phyloP scores from a whole-genome alignment of 1,140 invertebrate species.

The Metaphire vulgaris region DNA sequence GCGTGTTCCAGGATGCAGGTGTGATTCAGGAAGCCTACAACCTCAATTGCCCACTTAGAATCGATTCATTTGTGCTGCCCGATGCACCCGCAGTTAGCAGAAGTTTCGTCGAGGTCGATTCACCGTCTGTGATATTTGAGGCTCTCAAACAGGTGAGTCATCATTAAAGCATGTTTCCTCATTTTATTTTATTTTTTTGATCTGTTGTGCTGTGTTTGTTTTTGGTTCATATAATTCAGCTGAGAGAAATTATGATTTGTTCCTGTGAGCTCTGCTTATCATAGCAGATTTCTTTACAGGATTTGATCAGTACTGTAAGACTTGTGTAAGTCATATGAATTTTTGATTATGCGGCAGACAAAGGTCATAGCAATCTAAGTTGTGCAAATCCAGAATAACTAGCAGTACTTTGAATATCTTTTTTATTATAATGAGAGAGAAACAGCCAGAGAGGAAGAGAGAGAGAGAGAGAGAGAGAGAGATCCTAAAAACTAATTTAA shows the following conservation, averaged over 20 bases:
- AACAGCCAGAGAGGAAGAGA: too few relatives aligned
- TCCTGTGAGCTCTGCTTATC: background rate
- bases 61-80: constrained; percentile 12
- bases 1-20: constrained; percentile 49
- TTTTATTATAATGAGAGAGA: too few relatives aligned
- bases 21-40: constrained; percentile 50
- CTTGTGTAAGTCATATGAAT: too few relatives aligned
- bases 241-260: background rate
- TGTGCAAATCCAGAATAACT: too few relatives aligned
- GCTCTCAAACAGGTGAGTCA: constrained; percentile 41
- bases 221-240: background rate
- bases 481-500: too few relatives aligned
- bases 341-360: too few relatives aligned
- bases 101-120: constrained; percentile 37
- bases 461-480: too few relatives aligned
- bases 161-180: background rate
- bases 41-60: constrained; percentile 45
- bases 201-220: background rate
- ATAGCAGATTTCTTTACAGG: constrained; percentile 2
- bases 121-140: constrained; percentile 46
- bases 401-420: too few relatives aligned
- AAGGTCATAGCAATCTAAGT: too few relatives aligned
- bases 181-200: background rate
- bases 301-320: too few relatives aligned
- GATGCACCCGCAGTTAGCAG: background rate